Evolutionary conservation across 2,888 invertebrate genomes (phyloP).

Genomic region (Epinotia ramella): DNA sequence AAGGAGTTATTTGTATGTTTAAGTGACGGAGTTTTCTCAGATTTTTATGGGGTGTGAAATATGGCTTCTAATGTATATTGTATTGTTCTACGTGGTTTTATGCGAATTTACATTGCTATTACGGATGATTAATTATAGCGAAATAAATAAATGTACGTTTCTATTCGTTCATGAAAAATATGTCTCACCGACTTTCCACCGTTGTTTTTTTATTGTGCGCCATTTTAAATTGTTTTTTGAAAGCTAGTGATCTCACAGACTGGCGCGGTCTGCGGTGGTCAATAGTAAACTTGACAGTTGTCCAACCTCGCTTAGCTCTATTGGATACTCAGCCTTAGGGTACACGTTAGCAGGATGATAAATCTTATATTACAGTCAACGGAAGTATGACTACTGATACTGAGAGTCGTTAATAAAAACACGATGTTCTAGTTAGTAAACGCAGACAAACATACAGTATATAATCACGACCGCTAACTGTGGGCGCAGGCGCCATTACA

Average conservation of each 20-base stretch:
- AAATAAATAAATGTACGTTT: not conserved
- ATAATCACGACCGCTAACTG: slow-evolving; percentile 5
- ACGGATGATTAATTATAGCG: not conserved
- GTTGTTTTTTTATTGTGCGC: too few relatives aligned
- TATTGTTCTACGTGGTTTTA: not conserved
- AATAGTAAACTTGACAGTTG: too few relatives aligned
- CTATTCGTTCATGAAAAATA: too few relatives aligned
- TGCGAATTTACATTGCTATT: slow-evolving; percentile 2
- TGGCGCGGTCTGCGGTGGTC: too few relatives aligned
- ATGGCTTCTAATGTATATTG: slow-evolving; percentile 1
- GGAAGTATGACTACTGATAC: too few relatives aligned
- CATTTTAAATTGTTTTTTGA: too few relatives aligned
- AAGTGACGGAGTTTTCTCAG: slow-evolving; percentile 37
- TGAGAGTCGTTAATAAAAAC: not conserved
- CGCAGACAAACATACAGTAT: slow-evolving; percentile 11
- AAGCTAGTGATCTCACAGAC: too few relatives aligned
- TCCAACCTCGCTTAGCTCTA: too few relatives aligned
- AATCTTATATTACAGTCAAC: too few relatives aligned
- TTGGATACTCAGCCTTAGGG: too few relatives aligned
- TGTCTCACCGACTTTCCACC: too few relatives aligned
- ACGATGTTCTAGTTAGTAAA: slow-evolving; percentile 6
- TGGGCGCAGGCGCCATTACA: not conserved
- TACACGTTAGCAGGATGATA: too few relatives aligned
- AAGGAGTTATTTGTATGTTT: slow-evolving; percentile 31
- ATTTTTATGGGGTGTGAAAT: slow-evolving; percentile 41